Percentiles rank a stretch among this genome's conserved stretches.
These are phyloP conservation scores for Clarias gariepinus DNA, from an alignment of 2,113 vertebrate species.

Conservation along the genomic window DNA sequence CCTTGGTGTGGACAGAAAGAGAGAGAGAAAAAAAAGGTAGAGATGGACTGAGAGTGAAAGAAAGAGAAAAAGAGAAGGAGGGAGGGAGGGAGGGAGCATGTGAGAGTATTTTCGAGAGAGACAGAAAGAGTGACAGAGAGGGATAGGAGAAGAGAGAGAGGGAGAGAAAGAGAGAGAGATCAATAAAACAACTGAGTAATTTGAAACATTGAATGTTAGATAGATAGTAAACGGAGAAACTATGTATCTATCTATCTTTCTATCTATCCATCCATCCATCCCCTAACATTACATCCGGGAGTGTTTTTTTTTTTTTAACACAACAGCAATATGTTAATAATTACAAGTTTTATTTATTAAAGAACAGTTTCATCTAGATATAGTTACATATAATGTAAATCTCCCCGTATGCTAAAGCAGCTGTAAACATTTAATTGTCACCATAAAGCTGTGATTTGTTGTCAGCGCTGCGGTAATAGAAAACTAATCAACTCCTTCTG, in stretches of 20 bases:
- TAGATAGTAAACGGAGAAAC: too few species aligned
- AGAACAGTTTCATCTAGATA: background rate
- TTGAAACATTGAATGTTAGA: background rate
- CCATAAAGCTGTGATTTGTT: background rate
- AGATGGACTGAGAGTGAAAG: background rate
- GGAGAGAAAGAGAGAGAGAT: background rate
- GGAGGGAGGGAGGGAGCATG: background rate
- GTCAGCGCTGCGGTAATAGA: background rate
- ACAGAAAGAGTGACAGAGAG: background rate
- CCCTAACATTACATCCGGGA: too few species aligned
- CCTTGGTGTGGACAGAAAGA: slow-evolving; percentile 62
- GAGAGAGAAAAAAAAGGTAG: background rate
- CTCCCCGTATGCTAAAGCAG: too few species aligned
- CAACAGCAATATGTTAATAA: background rate
- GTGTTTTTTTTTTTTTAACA: background rate
- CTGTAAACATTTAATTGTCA: too few species aligned
- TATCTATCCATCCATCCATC: background rate
- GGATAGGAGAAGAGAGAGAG: background rate
- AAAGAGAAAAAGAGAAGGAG: background rate
- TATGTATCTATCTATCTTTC: background rate
- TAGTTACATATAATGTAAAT: background rate
- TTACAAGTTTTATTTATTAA: background rate
- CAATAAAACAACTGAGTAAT: background rate
- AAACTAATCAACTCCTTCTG: background rate
- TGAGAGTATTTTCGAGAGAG: background rate